Base-by-base conservation (phyloP, 2,113 vertebrate genomes). In the Pachyramphus minor region DNA sequence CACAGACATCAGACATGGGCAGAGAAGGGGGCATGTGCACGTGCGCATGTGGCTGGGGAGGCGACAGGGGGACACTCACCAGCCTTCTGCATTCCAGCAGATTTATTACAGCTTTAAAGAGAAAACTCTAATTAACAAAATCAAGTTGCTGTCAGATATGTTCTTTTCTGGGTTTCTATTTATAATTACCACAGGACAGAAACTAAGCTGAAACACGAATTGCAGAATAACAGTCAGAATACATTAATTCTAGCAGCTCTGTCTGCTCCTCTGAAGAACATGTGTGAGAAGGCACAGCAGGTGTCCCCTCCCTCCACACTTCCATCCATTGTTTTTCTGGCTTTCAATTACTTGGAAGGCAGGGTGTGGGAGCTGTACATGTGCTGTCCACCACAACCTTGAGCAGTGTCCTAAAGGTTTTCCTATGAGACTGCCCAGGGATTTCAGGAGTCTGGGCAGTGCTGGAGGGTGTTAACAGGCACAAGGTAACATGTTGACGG, bases 61-160 rank as follows among this genome's bases (percentile, higher is more conserved):
- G 18, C 0, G 0, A 10, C 0, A 1, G 12, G 27, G 22, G 19
- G 11, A 84, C 25, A 16, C 42, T 18, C 5, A 0, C 6, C 6
- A 35, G 16, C 47, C 47, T 84, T 71, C 41, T 74, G 45, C 11
- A 0, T 44, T 52, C 79, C 69, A 58, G n/a, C 37, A 58, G n/a
- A 41, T 67, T 71, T 49, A n/a, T 45, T 87, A 75, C 9, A 3
- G 39, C 23, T 84, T 90, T 75, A 55, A 71, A 71, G 42, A 35
- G 14, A 63, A 82, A 74, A 62, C 5, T 68, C 80, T 67, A 49
- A 69, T 66, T 87, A 84, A 55, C 22, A 71, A 75, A 75, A 75
- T 2, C 0, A 1, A 60, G 23, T 45, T 55, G 28, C 64, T 25
- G 19, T 71, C 55, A 78, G 50, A 33, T 42, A 22, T 27, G 56